Evolutionary conservation across 2,888 invertebrate genomes (phyloP).

Genomic region (Diaphora mendica): DNA sequence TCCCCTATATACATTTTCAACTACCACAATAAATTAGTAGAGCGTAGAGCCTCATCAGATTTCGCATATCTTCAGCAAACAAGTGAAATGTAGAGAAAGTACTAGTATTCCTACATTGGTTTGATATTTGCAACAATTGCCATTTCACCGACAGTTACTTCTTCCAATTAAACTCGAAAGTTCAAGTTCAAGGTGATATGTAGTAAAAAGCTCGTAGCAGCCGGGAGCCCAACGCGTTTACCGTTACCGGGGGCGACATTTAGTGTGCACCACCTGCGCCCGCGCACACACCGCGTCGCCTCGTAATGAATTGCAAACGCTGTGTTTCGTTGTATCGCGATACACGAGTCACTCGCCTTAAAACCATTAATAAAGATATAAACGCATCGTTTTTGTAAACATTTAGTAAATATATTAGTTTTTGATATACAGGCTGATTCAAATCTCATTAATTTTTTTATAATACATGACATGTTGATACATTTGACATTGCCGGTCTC

Average conservation of each 20-base stretch:
- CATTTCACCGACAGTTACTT: slow-evolving; percentile 26
- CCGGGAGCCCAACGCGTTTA: slow-evolving; percentile 25
- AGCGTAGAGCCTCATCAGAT: neutral
- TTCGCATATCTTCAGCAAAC: slow-evolving; percentile 9
- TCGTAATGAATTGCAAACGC: neutral
- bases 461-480: neutral
- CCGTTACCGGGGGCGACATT: slow-evolving; percentile 33
- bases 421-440: neutral
- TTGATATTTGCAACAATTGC: slow-evolving; percentile 33
- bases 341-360: neutral
- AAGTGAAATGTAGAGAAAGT: slow-evolving; percentile 18
- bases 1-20: neutral
- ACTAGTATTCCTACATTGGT: slow-evolving; percentile 20
- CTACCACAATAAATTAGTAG: neutral
- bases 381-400: neutral
- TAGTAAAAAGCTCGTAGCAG: slow-evolving; percentile 20
- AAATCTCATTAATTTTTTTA: neutral
- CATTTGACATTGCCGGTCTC: neutral
- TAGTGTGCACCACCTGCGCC: slow-evolving; percentile 16
- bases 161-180: slow-evolving; percentile 31
- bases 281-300: neutral
- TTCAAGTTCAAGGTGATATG: slow-evolving; percentile 42
- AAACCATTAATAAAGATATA: neutral
- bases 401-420: neutral
- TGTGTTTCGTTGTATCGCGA: neutral